Conservation (phyloP, 2,797 vertebrate species). For the Xyrichtys novacula region DNA sequence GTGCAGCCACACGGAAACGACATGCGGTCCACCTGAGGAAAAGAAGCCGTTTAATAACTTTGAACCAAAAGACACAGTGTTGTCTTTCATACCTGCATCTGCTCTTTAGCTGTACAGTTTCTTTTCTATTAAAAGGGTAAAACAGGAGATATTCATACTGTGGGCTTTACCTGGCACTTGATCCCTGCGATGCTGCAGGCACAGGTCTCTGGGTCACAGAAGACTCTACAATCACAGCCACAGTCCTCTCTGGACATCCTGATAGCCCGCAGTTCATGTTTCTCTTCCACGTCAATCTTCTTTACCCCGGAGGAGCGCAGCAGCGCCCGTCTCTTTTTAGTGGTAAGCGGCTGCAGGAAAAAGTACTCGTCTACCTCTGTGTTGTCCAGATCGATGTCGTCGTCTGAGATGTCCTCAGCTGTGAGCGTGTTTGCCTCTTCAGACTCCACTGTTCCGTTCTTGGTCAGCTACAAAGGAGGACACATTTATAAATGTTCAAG, state of each 20-base stretch:
- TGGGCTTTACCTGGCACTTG: slow-evolving; percentile 94
- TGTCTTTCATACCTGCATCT: neutral
- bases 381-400: slow-evolving; percentile 98
- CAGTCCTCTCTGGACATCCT: slow-evolving; percentile 97
- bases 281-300: slow-evolving; percentile 98
- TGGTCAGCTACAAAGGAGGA: slow-evolving; percentile 90
- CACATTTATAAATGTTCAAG: slow-evolving; percentile 17
- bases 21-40: slow-evolving; percentile 97
- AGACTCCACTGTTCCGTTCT: slow-evolving; percentile 96
- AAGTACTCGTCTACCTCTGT: slow-evolving; percentile 99
- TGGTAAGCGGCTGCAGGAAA: slow-evolving; percentile 97
- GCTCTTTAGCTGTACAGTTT: slow-evolving; percentile 1
- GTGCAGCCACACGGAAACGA: slow-evolving; percentile 98
- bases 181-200: slow-evolving; percentile 98
- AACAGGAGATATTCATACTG: neutral
- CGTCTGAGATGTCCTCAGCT: slow-evolving; percentile 97
- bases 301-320: slow-evolving; percentile 95
- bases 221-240: slow-evolving; percentile 96
- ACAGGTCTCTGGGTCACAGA: slow-evolving; percentile 98
- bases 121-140: slow-evolving; percentile 15
- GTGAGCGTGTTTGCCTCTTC: slow-evolving; percentile 95
- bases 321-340: slow-evolving; percentile 95
- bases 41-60: slow-evolving; percentile 46
- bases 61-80: neutral
- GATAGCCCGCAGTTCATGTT: slow-evolving; percentile 95